phyloP scores from a whole-genome alignment of 2,888 invertebrate species.

The Pasiphila rectangulata region DNA sequence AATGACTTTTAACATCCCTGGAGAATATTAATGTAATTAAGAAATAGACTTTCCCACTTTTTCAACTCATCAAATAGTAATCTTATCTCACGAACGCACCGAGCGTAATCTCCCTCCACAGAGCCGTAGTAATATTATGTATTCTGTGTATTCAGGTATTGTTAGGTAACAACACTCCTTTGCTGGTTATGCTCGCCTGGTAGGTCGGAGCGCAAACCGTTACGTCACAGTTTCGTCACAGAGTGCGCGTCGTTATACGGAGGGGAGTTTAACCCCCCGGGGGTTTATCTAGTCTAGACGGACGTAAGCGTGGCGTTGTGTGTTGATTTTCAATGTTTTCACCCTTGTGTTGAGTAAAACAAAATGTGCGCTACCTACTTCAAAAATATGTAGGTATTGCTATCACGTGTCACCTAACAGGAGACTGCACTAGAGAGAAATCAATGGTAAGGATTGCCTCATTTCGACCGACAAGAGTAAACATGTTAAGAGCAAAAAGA shows the following conservation, averaged over 20 bases:
- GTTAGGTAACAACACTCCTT: conserved; percentile 16
- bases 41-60: conserved; percentile 12
- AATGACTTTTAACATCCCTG: conserved; percentile 53
- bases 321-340: no score
- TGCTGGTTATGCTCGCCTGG: conserved; percentile 31
- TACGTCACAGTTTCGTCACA: conserved; percentile 34
- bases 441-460: no score
- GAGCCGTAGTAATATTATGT: not conserved
- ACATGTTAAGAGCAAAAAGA: no score
- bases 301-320: no score
- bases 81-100: not conserved
- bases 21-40: conserved; percentile 59
- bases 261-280: not conserved
- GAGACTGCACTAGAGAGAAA: no score
- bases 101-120: not conserved
- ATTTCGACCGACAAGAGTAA: no score
- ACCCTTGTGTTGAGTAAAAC: no score
- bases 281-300: no score
- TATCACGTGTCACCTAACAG: no score
- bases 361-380: conserved; percentile 2
- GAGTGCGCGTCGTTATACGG: conserved; percentile 12
- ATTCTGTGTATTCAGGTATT: conserved; percentile 10
- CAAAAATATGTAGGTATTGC: no score
- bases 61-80: not conserved
- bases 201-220: conserved; percentile 31